These are phyloP conservation scores for Micrastur ruficollis DNA, from an alignment of 2,797 vertebrate species.

Conservation along the genomic window DNA sequence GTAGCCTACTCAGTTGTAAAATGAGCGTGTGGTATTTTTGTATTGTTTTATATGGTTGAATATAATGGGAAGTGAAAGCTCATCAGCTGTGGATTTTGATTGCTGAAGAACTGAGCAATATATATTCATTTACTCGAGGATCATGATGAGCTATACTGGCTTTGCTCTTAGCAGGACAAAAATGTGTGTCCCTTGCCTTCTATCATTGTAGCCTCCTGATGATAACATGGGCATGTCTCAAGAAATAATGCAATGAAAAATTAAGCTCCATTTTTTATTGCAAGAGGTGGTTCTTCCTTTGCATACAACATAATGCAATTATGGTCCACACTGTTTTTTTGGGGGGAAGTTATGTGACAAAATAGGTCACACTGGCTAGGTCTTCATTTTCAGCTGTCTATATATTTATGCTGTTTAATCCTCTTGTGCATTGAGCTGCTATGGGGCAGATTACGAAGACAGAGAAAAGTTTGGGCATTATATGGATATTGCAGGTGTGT, in stretches of 20 bases:
- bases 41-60: background rate
- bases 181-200: background rate
- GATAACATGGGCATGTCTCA: accelerated
- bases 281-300: background rate
- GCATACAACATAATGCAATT: background rate
- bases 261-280: background rate
- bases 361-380: background rate
- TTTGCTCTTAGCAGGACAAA: background rate
- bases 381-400: background rate
- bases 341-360: background rate
- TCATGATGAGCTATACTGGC: background rate
- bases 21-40: background rate
- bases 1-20: background rate
- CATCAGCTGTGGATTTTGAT: background rate
- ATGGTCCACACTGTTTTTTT: background rate
- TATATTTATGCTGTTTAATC: background rate
- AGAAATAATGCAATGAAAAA: background rate
- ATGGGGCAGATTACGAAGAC: background rate
- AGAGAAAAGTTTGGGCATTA: background rate
- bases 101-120: background rate
- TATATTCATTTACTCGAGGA: background rate
- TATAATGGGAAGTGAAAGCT: background rate
- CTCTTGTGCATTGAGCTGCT: background rate
- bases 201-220: background rate
- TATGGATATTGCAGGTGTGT: background rate